Conservation (phyloP, 1,140 invertebrate species). For the Popillia japonica region DNA sequence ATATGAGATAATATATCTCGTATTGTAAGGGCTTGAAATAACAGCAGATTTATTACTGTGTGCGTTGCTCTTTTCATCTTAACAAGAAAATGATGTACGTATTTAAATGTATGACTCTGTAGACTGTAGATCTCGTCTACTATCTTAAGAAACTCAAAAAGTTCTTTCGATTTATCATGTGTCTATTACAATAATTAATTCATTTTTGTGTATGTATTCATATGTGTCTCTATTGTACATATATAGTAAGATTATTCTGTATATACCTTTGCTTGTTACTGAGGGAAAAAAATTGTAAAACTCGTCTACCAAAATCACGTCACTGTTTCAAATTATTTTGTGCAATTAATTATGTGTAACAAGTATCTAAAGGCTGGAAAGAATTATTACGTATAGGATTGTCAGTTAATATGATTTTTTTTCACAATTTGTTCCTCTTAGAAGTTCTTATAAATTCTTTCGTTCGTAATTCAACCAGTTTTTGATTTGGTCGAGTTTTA, state of each 20-base stretch:
- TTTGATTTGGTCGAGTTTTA: too few relatives aligned
- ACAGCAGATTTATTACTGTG: background rate
- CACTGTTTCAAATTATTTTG: background rate
- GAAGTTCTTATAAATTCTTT: too few relatives aligned
- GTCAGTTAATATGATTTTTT: too few relatives aligned
- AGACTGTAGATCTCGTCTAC: background rate
- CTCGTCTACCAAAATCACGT: background rate
- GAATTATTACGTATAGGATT: too few relatives aligned
- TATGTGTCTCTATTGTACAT: slow-evolving; percentile 14
- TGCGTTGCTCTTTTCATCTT: background rate
- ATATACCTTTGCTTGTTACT: background rate
- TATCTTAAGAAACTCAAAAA: background rate
- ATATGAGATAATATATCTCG: too few relatives aligned
- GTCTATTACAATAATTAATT: background rate
- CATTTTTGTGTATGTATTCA: background rate
- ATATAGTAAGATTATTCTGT: slow-evolving; percentile 3
- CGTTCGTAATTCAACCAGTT: too few relatives aligned
- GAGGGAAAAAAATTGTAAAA: background rate
- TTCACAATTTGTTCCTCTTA: too few relatives aligned
- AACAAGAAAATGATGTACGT: background rate
- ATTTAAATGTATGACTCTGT: background rate
- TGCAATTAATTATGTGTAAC: background rate
- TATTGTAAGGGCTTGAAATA: background rate
- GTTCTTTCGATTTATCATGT: background rate
- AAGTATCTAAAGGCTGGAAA: too few relatives aligned